Evolutionary conservation across 2,888 invertebrate species (phyloP), one percentile per base, ranked within the genome.

Genomic region (Cordylochernes scorpioides): DNA sequence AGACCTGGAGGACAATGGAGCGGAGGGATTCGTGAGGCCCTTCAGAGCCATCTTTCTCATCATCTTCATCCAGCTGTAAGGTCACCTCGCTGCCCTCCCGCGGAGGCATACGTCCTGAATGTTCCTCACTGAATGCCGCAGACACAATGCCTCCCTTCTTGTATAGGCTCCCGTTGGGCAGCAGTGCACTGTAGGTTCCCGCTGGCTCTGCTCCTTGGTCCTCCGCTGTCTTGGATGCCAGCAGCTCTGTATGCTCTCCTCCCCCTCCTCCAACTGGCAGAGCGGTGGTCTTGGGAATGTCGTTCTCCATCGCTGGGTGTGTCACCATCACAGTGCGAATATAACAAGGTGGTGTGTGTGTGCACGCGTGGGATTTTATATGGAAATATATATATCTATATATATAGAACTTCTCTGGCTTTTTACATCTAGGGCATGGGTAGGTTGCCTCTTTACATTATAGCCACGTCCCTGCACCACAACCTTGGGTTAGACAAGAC

Each of bases 1-100:
- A 48, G 58, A 80, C 74, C 58, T 82, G 72, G 25, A 73, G 14
- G 14, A 14, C 22, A 22, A 22, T 14, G 12, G 22, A 4, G 12
- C 22, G 22, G 14, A 22, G 12, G 12, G 22, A 22, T 22, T 22
- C 22, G 14, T 22, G 22, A 13, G 22, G 22, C 12, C 12, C 14
- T 22, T 22, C 22, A 13, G 22, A 13, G 12, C 12, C 12, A 4
- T 12, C 12, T 4, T 22, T 4, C 12, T 22, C 22, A 13, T 22
- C 22, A 6, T 22, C 22, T 22, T 22, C 14, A n/a, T n/a, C n/a
- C n/a, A n/a, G n/a, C n/a, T n/a, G n/a, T n/a, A n/a, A n/a, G n/a
- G 22, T 22, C 12, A 22, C 22, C 14, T 22, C 22, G 14, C 14
- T 22, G 14, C 12, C 22, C 14, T 22, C 22, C 14, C 14, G 12